phyloP scores from a whole-genome alignment of 2,888 invertebrate genomes.

The Eupithecia pulchellata region DNA sequence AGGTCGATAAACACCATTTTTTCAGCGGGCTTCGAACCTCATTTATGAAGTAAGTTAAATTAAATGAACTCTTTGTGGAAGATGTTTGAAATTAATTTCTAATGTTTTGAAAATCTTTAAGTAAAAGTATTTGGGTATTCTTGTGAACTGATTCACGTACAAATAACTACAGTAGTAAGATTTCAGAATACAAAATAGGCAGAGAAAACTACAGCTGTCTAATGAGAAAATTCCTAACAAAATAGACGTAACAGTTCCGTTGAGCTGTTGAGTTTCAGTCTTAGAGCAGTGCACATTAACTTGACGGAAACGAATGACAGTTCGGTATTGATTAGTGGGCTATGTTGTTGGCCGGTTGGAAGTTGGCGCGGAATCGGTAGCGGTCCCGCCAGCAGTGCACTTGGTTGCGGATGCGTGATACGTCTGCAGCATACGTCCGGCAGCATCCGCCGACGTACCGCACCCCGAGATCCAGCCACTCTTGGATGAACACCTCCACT shows the following conservation, averaged over 20 bases:
- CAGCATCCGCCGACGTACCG: slow-evolving; percentile 97
- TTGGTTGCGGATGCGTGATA: slow-evolving; percentile 89
- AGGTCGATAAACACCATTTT: slow-evolving; percentile 34
- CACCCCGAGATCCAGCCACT: slow-evolving; percentile 93
- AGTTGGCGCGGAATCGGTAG: slow-evolving; percentile 67
- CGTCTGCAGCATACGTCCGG: slow-evolving; percentile 92
- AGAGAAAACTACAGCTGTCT: neutral
- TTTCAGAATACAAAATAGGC: neutral
- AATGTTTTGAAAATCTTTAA: neutral
- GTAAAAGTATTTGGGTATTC: neutral
- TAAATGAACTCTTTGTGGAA: neutral
- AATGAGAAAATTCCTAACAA: slow-evolving; percentile 15
- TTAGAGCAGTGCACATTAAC: slow-evolving; percentile 39
- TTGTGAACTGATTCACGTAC: neutral
- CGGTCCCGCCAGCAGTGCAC: slow-evolving; percentile 83
- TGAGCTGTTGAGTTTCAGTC: slow-evolving; percentile 31
- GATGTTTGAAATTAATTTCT: neutral
- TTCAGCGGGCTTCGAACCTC: slow-evolving; percentile 27
- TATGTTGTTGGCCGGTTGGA: slow-evolving; percentile 50
- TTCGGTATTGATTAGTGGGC: slow-evolving; percentile 46
- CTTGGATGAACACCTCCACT: slow-evolving; percentile 89
- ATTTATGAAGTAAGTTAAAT: neutral
- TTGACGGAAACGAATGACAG: slow-evolving; percentile 28
- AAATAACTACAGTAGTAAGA: neutral
- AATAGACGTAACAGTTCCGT: slow-evolving; percentile 16